Base-by-base conservation (phyloP, 2,797 vertebrate genomes). In the Pogonophryne albipinna region DNA sequence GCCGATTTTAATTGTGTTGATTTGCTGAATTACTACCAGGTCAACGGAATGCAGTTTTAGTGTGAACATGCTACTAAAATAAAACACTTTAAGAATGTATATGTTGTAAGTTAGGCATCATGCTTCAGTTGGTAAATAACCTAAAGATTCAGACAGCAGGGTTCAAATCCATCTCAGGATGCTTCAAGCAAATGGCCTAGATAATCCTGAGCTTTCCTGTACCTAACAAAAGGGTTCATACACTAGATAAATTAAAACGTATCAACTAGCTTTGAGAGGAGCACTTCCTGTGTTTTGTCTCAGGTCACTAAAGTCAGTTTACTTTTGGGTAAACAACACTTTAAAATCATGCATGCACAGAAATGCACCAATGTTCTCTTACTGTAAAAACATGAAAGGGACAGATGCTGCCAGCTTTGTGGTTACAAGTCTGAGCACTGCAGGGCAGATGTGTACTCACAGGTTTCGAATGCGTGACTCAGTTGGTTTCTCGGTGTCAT, bases 381-480 rank as follows among this genome's bases (percentile, higher is more conserved):
- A 46, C 6, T 55, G 10, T 16, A 57, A 56, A 47, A 53, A 20
- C 27, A 27, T 27, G 4, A 27, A 27, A 27, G 27, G 27, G 27
- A 27, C 27, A 27, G 27, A 27, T 27, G 27, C 27, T 27, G 27
- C 16, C 15, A 49, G 45, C 17, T 46, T 7, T 53, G 20, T 47
- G 45, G 34, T 65, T 52, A 53, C 4, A 50, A 6, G 31, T 67
- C 41, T 65, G 34, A 61, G 10, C 10, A 6, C 4, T 16, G 44
- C 0, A n/a, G 46, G 12, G 19, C 10, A 6, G 72, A 42, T 31
- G 13, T 62, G 0, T n/a, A 97, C 98, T 95, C 93, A 99, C 98
- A 99, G 94, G 85, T 92, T 97, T 91, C 87, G 95, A 76, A 98
- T 97, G 79, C 95, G 97, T 82, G 98, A 99, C 44, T 96, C 96